Percentiles rank a stretch among this genome's conserved stretches.
These are phyloP conservation scores for Scortum barcoo DNA, from an alignment of 2,113 vertebrate genomes.

Conservation along the genomic window DNA sequence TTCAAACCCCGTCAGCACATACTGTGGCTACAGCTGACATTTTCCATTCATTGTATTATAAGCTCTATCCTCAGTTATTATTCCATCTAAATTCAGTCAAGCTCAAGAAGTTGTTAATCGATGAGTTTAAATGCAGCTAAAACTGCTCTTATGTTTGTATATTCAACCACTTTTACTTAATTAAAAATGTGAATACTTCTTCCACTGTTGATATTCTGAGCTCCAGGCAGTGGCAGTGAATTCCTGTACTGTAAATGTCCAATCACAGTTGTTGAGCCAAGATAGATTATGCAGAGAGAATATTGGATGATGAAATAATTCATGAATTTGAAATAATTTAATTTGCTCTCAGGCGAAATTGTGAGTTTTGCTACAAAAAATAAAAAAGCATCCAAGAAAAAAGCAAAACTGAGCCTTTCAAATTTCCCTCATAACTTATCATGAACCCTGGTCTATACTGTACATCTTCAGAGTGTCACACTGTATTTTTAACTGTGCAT, in stretches of 20 bases:
- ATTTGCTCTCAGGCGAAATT: constrained; percentile 44
- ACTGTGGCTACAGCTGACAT: constrained; percentile 13
- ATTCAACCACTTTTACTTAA: background rate
- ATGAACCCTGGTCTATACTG: background rate
- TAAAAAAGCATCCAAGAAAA: constrained; percentile 5
- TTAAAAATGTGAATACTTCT: background rate
- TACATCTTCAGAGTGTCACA: background rate
- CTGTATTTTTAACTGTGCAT: constrained; percentile 23
- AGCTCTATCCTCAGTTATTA: background rate
- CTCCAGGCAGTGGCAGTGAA: constrained; percentile 18
- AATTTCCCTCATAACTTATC: constrained; percentile 17
- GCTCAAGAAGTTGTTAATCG: constrained; percentile 16
- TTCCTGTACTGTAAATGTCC: constrained; percentile 39
- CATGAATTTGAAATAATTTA: constrained; percentile 48
- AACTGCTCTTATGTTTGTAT: background rate
- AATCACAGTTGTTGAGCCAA: constrained; percentile 20
- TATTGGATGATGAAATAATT: constrained; percentile 63
- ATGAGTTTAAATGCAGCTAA: background rate
- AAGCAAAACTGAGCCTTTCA: background rate
- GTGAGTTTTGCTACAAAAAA: constrained; percentile 33
- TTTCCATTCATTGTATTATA: constrained; percentile 26
- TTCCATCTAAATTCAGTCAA: background rate
- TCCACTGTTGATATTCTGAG: background rate
- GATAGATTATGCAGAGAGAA: constrained; percentile 37
- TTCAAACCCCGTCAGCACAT: constrained; percentile 18